A percentile compares a stretch with the other conserved stretches of the same genome.
Evolutionary conservation across 2,113 vertebrate genomes (phyloP).

Genomic region (Grammomys dolichurus): DNA sequence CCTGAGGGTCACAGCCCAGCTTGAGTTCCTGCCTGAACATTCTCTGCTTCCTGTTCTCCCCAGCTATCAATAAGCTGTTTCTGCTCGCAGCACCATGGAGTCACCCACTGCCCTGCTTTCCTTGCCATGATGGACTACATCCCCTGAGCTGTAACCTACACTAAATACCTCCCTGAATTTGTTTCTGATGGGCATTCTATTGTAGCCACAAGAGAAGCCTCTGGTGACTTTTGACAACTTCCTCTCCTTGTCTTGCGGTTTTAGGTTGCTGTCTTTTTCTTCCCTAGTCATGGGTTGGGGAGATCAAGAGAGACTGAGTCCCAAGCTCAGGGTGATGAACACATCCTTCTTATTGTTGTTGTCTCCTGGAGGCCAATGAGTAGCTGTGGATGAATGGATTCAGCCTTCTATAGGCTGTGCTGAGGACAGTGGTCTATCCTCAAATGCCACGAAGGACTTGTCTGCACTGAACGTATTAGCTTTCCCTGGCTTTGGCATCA

Average conservation of each 20-base stretch:
- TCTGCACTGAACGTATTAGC: neutral
- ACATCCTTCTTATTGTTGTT: slow-evolving; percentile 1
- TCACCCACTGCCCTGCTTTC: too few relatives aligned
- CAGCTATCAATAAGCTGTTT: neutral
- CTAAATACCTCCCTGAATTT: too few relatives aligned
- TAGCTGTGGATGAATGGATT: neutral
- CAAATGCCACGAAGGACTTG: neutral
- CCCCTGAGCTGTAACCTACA: neutral
- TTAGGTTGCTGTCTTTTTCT: neutral
- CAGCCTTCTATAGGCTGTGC: neutral
- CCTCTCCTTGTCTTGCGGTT: neutral
- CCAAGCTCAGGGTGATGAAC: neutral
- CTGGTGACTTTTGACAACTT: neutral
- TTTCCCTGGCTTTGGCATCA: neutral
- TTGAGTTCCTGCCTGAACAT: neutral
- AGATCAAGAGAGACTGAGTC: neutral
- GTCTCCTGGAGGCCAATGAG: neutral
- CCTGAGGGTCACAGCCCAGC: neutral
- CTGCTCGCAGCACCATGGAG: neutral
- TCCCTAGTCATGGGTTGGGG: neutral
- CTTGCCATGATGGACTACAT: too few relatives aligned
- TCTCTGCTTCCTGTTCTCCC: neutral
- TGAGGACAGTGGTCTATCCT: neutral
- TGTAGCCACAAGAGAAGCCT: neutral
- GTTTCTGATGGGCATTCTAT: neutral